Percentiles rank a stretch among this genome's conserved stretches.
Conservation (phyloP, 2,113 vertebrate species). For the Dasypus novemcinctus region DNA sequence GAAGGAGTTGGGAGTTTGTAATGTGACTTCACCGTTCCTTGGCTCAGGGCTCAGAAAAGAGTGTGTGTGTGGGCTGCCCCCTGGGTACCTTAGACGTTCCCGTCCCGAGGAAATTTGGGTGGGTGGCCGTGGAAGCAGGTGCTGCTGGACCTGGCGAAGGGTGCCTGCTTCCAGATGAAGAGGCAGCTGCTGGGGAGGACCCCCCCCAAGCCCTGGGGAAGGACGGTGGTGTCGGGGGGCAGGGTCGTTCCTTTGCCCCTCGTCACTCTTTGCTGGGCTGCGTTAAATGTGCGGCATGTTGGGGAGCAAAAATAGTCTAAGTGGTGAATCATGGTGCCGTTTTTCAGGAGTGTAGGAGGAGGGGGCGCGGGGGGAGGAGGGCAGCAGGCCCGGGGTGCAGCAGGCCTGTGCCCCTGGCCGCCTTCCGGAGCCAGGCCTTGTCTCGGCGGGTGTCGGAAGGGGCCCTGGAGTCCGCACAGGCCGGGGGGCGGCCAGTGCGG, state of each 20-base stretch:
- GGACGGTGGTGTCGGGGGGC: neutral
- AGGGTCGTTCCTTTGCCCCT: neutral
- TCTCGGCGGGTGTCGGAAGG: neutral
- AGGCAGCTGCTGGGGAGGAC: neutral
- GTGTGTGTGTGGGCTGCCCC: neutral
- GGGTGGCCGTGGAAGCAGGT: neutral
- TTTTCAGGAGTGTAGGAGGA: neutral
- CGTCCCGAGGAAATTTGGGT: neutral
- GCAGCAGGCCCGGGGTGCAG: neutral
- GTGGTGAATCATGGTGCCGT: neutral
- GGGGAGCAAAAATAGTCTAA: neutral
- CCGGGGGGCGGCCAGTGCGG: no score
- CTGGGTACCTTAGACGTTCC: neutral
- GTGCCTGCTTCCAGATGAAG: neutral
- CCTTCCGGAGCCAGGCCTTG: neutral
- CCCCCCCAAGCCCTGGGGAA: neutral
- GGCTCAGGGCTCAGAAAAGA: neutral
- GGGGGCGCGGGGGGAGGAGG: neutral
- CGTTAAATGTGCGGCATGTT: neutral
- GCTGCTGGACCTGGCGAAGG: neutral
- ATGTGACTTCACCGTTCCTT: neutral
- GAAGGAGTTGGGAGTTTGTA: neutral
- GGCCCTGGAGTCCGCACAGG: neutral
- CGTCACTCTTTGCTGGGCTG: neutral
- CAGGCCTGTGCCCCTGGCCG: neutral